Conservation (phyloP, 2,888 invertebrate genomes). For the Lithophane socia region DNA sequence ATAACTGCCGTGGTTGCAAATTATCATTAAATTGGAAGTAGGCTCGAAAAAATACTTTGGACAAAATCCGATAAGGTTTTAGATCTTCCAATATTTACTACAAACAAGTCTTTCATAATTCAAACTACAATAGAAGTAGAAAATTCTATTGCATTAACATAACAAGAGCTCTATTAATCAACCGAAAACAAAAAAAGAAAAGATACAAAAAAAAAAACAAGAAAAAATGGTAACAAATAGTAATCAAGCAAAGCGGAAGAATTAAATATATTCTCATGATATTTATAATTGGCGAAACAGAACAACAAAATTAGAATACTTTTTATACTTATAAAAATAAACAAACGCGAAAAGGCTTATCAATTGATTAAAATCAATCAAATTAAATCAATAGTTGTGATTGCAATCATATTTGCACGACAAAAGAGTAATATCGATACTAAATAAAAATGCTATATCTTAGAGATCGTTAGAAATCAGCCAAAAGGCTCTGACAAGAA, state of each 20-base stretch:
- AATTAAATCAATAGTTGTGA: constrained; percentile 11
- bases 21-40: constrained; percentile 11
- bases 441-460: constrained; percentile 2
- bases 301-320: constrained; percentile 59
- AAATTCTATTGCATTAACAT: constrained; percentile 13
- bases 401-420: constrained; percentile 17
- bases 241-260: constrained; percentile 57
- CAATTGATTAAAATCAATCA: constrained; percentile 23
- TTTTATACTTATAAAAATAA: constrained; percentile 63
- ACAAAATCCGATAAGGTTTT: background rate
- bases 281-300: constrained; percentile 49
- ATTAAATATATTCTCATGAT: constrained; percentile 60
- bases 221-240: constrained; percentile 67
- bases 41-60: background rate
- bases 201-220: constrained; percentile 29
- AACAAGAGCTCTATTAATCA: constrained; percentile 61
- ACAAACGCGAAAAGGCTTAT: constrained; percentile 49
- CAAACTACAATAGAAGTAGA: background rate
- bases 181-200: constrained; percentile 43
- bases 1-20: constrained; percentile 15
- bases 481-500: background rate
- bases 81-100: constrained; percentile 5
- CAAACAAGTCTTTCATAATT: background rate
- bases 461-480: constrained; percentile 8
- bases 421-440: constrained; percentile 7